Base-by-base conservation (phyloP, 1,140 invertebrate species). In the Eumaeus atala region DNA sequence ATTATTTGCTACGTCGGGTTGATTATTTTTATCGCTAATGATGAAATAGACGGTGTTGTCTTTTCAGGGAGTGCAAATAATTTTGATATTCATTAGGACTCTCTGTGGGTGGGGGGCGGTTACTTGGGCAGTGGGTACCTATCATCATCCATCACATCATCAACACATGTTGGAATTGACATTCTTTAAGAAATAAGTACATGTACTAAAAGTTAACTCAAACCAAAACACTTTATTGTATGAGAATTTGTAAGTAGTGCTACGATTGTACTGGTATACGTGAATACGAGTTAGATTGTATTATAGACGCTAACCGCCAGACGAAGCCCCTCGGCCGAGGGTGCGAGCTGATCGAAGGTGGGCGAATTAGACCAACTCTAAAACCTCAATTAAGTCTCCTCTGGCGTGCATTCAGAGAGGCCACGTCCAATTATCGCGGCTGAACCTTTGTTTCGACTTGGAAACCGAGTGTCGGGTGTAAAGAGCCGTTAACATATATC, bases 311-410 rank as follows among this genome's bases (percentile, higher is more conserved):
- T 53, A 72, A 67, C 70, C 64, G 66, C 66, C 70, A 82, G 74
- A 74, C 70, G 74, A 80, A 74, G 71, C 70, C 72, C 59, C 68
- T 74, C 70, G 59, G 51, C 57, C 69, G 56, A 66, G 65, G 62
- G 62, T 48, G 59, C 51, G 62, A 54, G 61, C 71, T 75, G 72
- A 78, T 77, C 73, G 72, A 74, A 82, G 83, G 82, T 79, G 77
- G 71, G 75, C 70, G 80, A 84, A 86, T 86, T 82, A 84, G 80
- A 74, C 76, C 74, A 80, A 77, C 78, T 85, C 83, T 76, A 77
- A 86, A 86, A 84, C 83, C 80, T 84, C 80, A 86, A 86, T 86
- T 86, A 86, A 84, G 76, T 86, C 80, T 84, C 80, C 78, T 83
- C 80, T 82, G 78, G 77, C 71, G 74, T 70, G 74, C 70, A 74